Evolutionary conservation across 2,797 vertebrate genomes (phyloP).

Genomic region (Clamator glandarius): DNA sequence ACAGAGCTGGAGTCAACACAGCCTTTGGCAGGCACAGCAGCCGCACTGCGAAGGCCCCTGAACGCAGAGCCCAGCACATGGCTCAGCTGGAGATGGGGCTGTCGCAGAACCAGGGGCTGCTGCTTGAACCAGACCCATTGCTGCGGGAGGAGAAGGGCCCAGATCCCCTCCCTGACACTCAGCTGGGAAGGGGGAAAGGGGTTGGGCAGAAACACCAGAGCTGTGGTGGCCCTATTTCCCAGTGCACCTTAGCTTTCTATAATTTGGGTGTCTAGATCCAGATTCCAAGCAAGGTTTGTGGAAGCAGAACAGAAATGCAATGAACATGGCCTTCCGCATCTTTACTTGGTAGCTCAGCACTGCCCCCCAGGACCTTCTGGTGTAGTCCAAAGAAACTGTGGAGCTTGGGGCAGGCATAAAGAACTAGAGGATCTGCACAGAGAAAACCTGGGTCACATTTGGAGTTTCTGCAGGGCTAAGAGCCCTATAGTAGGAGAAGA

Average conservation of each 20-base stretch:
- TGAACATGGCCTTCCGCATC: not conserved
- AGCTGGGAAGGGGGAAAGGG: not conserved
- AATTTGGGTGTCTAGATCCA: not conserved
- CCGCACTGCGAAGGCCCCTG: not conserved
- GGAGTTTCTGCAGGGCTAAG: not conserved
- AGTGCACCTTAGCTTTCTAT: not conserved
- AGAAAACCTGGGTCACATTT: not conserved
- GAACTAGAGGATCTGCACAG: not conserved
- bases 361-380: not conserved
- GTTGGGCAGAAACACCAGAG: not conserved
- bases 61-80: accelerated
- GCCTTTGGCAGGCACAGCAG: not conserved
- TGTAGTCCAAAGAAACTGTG: not conserved
- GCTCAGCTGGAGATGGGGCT: not conserved
- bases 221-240: not conserved
- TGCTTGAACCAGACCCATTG: not conserved
- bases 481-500: not conserved
- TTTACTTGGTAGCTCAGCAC: not conserved
- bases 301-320: not conserved
- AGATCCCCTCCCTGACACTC: no score
- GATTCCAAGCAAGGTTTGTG: not conserved
- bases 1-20: not conserved
- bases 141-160: not conserved
- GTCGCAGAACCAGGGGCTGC: no score
- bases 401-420: not conserved